phyloP scores from a whole-genome alignment of 2,888 invertebrate species.

The Drosophila rubida region DNA sequence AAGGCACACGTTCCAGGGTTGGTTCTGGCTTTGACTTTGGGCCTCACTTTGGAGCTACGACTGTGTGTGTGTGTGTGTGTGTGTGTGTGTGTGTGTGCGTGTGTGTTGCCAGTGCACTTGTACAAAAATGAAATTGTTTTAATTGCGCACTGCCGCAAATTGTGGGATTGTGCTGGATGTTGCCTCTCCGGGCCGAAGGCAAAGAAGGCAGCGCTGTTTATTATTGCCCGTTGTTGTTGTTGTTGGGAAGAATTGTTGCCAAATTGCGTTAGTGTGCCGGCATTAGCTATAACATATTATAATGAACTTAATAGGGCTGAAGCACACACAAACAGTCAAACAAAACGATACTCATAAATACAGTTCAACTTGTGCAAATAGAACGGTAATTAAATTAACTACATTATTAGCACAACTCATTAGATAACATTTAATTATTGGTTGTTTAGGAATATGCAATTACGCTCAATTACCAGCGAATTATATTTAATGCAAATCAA shows the following conservation, averaged over 20 bases:
- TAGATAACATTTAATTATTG: neutral
- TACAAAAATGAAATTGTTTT: slow-evolving; percentile 80
- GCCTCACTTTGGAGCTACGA: slow-evolving; percentile 23
- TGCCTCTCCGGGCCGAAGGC: neutral
- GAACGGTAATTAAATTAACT: neutral
- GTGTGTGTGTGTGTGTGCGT: slow-evolving; percentile 16
- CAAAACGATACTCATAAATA: neutral
- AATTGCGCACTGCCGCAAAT: slow-evolving; percentile 80
- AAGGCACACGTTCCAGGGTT: slow-evolving; percentile 69
- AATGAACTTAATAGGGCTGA: slow-evolving; percentile 37
- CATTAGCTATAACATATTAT: slow-evolving; percentile 35
- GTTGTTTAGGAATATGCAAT: neutral
- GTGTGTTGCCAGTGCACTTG: slow-evolving; percentile 64
- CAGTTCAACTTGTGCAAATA: neutral
- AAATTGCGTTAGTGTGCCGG: slow-evolving; percentile 67
- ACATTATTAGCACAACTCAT: neutral
- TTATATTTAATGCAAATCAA: neutral
- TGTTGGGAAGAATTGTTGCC: slow-evolving; percentile 77
- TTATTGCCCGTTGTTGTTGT: slow-evolving; percentile 40
- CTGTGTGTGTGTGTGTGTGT: slow-evolving; percentile 11
- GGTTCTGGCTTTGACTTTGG: slow-evolving; percentile 41
- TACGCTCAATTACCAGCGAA: neutral
- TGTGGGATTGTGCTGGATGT: slow-evolving; percentile 59
- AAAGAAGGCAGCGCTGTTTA: slow-evolving; percentile 29
- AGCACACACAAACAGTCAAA: neutral